A percentile compares a stretch with the other conserved stretches of the same genome.
Conservation (phyloP, 2,888 invertebrate genomes). For the Cepaea hortensis region DNA sequence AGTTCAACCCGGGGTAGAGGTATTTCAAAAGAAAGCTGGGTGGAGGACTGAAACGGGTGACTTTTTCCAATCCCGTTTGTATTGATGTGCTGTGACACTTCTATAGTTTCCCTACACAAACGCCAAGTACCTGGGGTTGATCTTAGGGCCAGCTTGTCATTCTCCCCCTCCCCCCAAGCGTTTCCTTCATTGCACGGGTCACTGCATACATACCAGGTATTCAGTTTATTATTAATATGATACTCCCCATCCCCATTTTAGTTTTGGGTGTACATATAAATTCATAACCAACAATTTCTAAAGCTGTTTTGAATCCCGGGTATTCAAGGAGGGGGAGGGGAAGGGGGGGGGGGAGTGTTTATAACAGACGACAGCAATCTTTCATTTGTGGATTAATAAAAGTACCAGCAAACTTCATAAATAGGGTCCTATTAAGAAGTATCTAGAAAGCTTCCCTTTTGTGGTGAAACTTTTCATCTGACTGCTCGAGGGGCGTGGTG, state of each 20-base stretch:
- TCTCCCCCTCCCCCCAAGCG: neutral
- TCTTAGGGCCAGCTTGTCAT: neutral
- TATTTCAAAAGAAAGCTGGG: neutral
- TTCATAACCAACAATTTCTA: slow-evolving; percentile 17
- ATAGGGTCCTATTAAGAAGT: too few relatives aligned
- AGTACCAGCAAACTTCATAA: too few relatives aligned
- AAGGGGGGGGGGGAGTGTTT: too few relatives aligned
- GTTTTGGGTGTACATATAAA: slow-evolving; percentile 23
- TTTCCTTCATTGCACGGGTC: neutral
- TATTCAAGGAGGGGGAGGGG: neutral
- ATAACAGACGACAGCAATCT: too few relatives aligned
- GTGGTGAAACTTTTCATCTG: too few relatives aligned
- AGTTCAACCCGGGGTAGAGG: slow-evolving; percentile 1
- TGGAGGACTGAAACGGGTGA: neutral
- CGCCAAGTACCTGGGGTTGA: neutral
- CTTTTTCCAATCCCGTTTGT: neutral
- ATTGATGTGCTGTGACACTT: neutral
- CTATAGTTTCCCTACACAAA: neutral
- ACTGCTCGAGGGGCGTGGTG: too few relatives aligned
- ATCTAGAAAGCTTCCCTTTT: too few relatives aligned
- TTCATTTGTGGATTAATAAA: too few relatives aligned
- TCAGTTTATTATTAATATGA: too few relatives aligned
- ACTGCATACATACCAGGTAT: neutral
- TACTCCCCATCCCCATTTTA: neutral
- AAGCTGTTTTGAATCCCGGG: neutral